Conservation (phyloP, 23 tunicate genomes). For the Ciona savignyi region DNA sequence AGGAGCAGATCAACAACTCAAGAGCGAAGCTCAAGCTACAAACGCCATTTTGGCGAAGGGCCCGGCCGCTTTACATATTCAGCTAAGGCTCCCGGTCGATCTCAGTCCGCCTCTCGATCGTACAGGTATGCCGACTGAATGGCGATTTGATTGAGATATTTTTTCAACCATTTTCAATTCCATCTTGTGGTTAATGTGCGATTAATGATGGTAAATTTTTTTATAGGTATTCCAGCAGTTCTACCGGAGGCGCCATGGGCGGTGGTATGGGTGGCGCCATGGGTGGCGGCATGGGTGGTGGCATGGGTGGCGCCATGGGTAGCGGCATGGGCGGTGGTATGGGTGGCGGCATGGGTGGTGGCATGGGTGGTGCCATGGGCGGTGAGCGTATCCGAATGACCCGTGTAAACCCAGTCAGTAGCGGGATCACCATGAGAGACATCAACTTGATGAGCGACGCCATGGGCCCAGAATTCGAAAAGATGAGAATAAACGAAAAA, state of each 20-base stretch:
- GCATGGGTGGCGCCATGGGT: neutral
- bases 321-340: neutral
- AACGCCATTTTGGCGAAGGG: constrained; percentile 80
- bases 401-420: constrained; percentile 42
- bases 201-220: too few species aligned
- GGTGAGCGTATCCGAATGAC: constrained; percentile 27
- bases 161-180: neutral
- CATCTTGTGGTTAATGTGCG: too few species aligned
- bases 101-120: neutral
- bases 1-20: constrained; percentile 42
- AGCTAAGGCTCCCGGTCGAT: constrained; percentile 14
- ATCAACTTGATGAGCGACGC: constrained; percentile 72
- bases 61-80: constrained; percentile 37
- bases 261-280: neutral
- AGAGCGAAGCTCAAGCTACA: constrained; percentile 90
- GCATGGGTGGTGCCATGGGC: constrained; percentile 1
- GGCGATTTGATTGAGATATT: neutral
- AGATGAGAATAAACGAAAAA: constrained; percentile 86
- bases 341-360: constrained; percentile 6
- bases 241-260: constrained; percentile 18
- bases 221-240: constrained; percentile 8
- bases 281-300: neutral
- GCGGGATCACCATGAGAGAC: constrained; percentile 69
- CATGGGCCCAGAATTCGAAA: constrained; percentile 83
- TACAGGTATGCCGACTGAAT: constrained; percentile 5